These are phyloP conservation scores for Sericinus montela DNA, from an alignment of 2,888 invertebrate species.

Conservation along the genomic window DNA sequence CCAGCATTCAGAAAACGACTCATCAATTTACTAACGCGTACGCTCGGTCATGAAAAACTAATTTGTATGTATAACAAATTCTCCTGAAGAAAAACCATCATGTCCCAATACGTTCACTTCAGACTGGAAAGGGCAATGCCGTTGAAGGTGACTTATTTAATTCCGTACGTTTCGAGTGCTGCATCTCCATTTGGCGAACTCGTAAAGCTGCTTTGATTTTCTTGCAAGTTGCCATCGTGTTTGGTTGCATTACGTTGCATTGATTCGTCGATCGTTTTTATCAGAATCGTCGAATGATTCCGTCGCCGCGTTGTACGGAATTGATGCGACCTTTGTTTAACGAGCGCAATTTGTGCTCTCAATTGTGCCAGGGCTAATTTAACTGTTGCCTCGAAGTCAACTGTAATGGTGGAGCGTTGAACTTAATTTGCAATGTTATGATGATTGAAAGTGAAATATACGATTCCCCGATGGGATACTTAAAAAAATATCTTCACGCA, in stretches of 20 bases:
- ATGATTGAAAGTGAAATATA: not conserved
- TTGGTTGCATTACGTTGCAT: constrained; percentile 1
- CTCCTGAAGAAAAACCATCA: not conserved
- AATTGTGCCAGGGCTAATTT: constrained; percentile 13
- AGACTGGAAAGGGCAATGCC: constrained; percentile 8
- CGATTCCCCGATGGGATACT: not conserved
- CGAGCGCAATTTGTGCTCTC: constrained; percentile 18
- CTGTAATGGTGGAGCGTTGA: constrained; percentile 3
- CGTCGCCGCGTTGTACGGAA: constrained; percentile 12
- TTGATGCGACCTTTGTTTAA: constrained; percentile 21
- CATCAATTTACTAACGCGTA: too few species aligned
- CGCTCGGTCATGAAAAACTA: not conserved
- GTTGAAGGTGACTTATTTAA: constrained; percentile 6
- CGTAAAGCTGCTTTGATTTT: constrained; percentile 10
- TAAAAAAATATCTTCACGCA: too few species aligned
- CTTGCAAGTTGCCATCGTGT: not conserved
- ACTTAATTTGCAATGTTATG: constrained; percentile 10
- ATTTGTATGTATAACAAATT: not conserved
- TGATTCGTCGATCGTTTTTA: constrained; percentile 6
- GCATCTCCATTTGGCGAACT: constrained; percentile 1
- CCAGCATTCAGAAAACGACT: too few species aligned
- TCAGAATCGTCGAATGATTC: not conserved
- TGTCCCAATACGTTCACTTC: constrained; percentile 1
- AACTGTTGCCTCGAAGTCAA: constrained; percentile 3
- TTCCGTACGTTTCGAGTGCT: not conserved